Base-by-base conservation (phyloP, 2,797 vertebrate species). In the Micromesistius poutassou region DNA sequence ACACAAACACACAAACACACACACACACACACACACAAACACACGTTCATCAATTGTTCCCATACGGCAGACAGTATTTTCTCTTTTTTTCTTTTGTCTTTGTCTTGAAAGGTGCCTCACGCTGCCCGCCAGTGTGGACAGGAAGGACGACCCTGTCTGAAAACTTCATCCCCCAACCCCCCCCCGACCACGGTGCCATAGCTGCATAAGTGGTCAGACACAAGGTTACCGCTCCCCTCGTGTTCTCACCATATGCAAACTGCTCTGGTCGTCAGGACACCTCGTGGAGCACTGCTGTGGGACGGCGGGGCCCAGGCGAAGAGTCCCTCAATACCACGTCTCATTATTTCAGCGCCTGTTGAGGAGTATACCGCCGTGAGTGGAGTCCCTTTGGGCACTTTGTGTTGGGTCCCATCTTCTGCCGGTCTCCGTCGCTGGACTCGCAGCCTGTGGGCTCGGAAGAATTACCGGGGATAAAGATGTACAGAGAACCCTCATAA, bases 381-480 rank as follows among this genome's bases (percentile, higher is more conserved):
- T 22, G 55, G 22, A 25, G 7, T 62, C 55, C 55, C 16, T 14
- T 46, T 46, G 3, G 14, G 42, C 12, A 38, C 36, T 38, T 38
- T 38, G 42, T 46, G n/a, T 46, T 46, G 2, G 40, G 19, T 22
- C 50, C 6, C 6, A 22, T 25, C 55, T 9, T 62, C 55, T 7
- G 55, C 22, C n/a, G 76, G 80, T 62, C 55, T 62, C 87, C 78
- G 80, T 81, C 72, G 78, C 72, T 85, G 80, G 85, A 85, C 88
- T 87, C 87, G 90, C 89, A 85, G 86, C 81, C 81, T 88, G 86
- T 91, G 73, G 78, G 85, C 80, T 95, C 92, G 94, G 90, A 90
- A 87, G 28, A 71, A 76, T 73, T 79, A 79, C 50, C 35, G 82
- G 75, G 83, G 74, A 83, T 62, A 25, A 85, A 86, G 81, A 89